These are phyloP conservation scores for Lanius collurio DNA, from an alignment of 2,113 vertebrate genomes.

Conservation along the genomic window DNA sequence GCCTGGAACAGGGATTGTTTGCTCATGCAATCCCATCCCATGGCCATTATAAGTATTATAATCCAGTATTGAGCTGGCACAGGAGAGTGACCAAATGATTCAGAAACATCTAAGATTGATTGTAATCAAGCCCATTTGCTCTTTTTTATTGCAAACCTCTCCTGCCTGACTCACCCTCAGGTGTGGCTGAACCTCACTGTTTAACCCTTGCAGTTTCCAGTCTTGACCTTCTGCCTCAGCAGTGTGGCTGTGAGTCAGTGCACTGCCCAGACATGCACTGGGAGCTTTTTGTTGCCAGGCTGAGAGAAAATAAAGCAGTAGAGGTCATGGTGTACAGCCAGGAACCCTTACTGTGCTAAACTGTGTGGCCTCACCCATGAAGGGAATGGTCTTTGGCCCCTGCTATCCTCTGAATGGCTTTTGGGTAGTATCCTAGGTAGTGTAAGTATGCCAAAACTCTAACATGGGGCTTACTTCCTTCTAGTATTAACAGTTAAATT, in stretches of 20 bases:
- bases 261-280: background rate
- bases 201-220: background rate
- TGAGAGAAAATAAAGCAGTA: background rate
- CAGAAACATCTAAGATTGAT: background rate
- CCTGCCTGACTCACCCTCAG: background rate
- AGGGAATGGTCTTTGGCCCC: background rate
- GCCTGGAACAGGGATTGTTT: background rate
- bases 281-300: background rate
- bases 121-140: background rate
- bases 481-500: background rate
- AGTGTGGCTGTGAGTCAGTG: background rate
- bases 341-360: background rate
- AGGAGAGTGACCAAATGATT: background rate
- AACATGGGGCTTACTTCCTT: background rate
- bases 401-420: background rate
- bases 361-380: background rate
- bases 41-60: background rate
- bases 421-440: background rate
- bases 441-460: background rate
- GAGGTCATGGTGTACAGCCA: background rate
- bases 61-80: background rate
- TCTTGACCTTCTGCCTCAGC: background rate
- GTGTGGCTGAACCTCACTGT: background rate
- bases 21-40: background rate
- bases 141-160: background rate